Evolutionary conservation across 23 tunicate genomes (phyloP), one percentile per base, ranked within the genome.

Genomic region (Ascidia mentula): DNA sequence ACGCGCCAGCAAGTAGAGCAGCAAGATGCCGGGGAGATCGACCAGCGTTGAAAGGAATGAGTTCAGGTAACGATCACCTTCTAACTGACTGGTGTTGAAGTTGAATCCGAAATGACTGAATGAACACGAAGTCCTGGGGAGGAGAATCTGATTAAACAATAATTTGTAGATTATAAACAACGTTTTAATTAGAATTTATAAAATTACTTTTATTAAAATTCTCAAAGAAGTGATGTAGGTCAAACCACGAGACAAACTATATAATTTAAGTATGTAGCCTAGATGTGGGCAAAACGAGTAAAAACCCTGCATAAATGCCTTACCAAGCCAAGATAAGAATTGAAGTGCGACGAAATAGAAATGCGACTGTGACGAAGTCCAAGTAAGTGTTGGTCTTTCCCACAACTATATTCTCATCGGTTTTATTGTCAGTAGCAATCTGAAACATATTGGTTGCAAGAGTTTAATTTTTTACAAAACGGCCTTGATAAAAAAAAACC

Each of bases 1-100:
- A 9, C 65, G 65, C 4, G 65, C 65, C 22, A 53, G 65, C 65
- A 53, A 53, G 24, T 53, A 28, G 28, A 53, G 24, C 65, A 53
- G 22, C 22, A 53, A 53, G 24, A 53, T 53, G 7, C 65, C 65
- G 7, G 65, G 65, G 4, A 53, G 13, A 9, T 53, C 65, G 24
- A 53, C 65, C 65, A 53, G 13, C 65, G 65, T 53, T 3, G 65
- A 53, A 53, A 53, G 65, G 13, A 53, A 53, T 53, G 65, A 53
- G 13, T 53, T 53, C 12, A 53, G 13, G 24, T 53, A 53, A 3
- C 65, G 65, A 9, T 53, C 24, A 1, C 65, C 65, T 28, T 53
- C 65, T 28, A 53, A 20, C 13, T 53, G 65, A 9, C 65, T 28
- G 28, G 65, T 53, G 65, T 53, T 53, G 24, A 53, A 53, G 13